Conservation (phyloP, 2,113 vertebrate genomes). For the Pipra filicauda region DNA sequence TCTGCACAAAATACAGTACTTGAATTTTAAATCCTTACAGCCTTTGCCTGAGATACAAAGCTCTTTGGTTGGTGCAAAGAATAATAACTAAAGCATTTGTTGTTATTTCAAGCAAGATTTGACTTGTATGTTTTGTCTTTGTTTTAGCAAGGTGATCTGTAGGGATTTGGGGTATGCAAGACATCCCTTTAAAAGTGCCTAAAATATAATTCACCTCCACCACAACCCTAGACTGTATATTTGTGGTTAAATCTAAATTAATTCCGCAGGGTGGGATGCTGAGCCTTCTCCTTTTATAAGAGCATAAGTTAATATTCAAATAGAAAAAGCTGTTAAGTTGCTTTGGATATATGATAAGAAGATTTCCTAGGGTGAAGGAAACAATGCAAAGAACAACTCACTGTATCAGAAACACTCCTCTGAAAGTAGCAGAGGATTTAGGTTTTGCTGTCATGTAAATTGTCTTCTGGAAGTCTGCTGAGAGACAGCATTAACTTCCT, state of each 20-base stretch:
- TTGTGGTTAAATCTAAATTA: background rate
- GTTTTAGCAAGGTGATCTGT: slow-evolving; percentile 1
- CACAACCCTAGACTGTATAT: background rate
- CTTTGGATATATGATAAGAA: background rate
- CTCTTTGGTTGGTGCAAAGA: background rate
- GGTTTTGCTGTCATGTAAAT: background rate
- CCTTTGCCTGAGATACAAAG: background rate
- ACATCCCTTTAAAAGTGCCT: background rate
- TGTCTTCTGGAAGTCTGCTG: background rate
- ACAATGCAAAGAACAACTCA: background rate
- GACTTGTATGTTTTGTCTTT: background rate
- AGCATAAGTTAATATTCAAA: background rate
- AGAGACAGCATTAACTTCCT: background rate
- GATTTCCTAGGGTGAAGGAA: background rate
- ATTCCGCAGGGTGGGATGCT: background rate
- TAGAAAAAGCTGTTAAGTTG: background rate
- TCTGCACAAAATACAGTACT: background rate
- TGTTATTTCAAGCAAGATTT: background rate
- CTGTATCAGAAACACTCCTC: background rate
- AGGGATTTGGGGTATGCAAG: background rate
- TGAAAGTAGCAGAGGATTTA: background rate
- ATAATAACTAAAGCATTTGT: background rate
- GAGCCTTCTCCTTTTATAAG: background rate
- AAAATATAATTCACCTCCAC: background rate
- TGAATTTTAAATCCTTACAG: background rate